Percentiles rank a stretch among this genome's conserved stretches.
Conservation (phyloP, 2,113 vertebrate species). For the Peromyscus polionotus region DNA sequence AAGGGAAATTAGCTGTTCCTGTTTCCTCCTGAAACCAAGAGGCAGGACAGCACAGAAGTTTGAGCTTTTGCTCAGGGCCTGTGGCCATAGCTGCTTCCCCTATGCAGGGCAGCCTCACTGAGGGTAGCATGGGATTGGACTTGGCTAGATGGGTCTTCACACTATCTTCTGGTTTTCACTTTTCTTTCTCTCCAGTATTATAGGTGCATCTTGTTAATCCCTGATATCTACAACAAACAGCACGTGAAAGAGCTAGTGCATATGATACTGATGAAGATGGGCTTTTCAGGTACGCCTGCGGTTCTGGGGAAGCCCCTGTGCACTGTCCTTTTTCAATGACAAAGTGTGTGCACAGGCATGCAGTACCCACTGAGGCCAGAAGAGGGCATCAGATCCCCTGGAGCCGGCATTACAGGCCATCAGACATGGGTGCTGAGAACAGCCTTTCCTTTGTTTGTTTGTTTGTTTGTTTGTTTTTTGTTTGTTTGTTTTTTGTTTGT, state of each 20-base stretch:
- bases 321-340: neutral
- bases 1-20: neutral
- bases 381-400: too few relatives aligned
- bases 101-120: neutral
- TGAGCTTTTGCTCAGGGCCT: neutral
- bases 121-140: neutral
- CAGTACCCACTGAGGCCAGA: too few relatives aligned
- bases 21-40: neutral
- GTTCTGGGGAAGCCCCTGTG: neutral
- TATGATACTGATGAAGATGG: slow-evolving; percentile 97
- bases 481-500: too few relatives aligned
- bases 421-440: too few relatives aligned
- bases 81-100: neutral
- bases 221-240: slow-evolving; percentile 97
- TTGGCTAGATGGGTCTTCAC: neutral
- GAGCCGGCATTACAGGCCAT: too few relatives aligned
- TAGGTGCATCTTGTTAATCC: slow-evolving; percentile 97
- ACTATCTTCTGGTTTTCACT: neutral
- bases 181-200: slow-evolving; percentile 92
- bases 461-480: too few relatives aligned
- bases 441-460: too few relatives aligned
- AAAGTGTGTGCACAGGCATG: neutral
- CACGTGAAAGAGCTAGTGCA: slow-evolving; percentile 97
- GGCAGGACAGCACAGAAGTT: neutral
- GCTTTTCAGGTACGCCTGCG: slow-evolving; percentile 94